Evolutionary conservation across 2,888 invertebrate species (phyloP), one percentile per base, ranked within the genome.

Genomic region (Chaitophorus viminalis): DNA sequence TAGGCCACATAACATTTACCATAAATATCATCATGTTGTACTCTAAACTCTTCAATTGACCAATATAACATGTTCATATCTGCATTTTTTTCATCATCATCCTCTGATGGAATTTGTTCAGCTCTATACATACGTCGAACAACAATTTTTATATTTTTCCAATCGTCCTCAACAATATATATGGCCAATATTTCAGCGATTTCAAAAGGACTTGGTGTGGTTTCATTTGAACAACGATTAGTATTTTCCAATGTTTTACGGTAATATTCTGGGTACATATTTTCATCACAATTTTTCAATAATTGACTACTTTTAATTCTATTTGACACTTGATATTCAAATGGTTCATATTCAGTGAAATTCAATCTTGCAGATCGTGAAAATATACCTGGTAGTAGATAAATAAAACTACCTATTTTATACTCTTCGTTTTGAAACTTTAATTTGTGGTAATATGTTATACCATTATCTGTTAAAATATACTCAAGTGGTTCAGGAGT

Each of bases 251-350:
- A 93, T 75, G 93, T 94, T 92, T 96, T 96, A 88, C 96, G 93
- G 91, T 96, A 96, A 90, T 94, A 94, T 91, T 97, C 97, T 0
- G 96, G 94, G 91, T 95, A 96, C 54, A 94, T 91, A n/a, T 94
- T 93, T 91, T 95, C 95, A 91, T 96, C 95, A 2, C 81, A 46
- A 18, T 65, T n/a, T 87, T 74, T 81, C 18, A 81, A 31, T 31
- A 39, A 5, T 46, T 31, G 65, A 87, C 14, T 65, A 74, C 1
- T 74, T 81, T n/a, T 75, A 65, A 31, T 74, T 81, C 65, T 81
- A 74, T 87, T 87, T 39, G 5, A n/a, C 1, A n/a, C 65, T 11
- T 0, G 25, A 60, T 39, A 17, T 31, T 21, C 33, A 75, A 74
- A 81, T 46, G 60, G 46, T 65, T 74, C 31, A n/a, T 81, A 14